These are phyloP conservation scores for Plectus sambesii DNA, from an alignment of 1,140 invertebrate species.

Conservation along the genomic window DNA sequence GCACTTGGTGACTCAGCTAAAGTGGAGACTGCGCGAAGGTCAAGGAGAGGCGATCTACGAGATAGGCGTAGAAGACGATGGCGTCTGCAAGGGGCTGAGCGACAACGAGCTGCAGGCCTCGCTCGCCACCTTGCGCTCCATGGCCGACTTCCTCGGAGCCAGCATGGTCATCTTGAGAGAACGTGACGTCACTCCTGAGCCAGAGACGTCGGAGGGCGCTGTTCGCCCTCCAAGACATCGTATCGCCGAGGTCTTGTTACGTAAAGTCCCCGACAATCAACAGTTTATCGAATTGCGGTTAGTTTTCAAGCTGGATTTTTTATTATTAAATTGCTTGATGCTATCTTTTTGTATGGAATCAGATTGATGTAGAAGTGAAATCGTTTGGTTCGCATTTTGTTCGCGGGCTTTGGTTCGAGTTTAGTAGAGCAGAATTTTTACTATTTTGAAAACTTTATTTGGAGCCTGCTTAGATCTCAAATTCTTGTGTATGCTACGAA, in stretches of 20 bases:
- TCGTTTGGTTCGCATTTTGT: no score
- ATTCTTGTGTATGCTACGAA: no score
- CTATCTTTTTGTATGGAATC: no score
- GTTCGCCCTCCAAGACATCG: no score
- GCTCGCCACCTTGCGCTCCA: conserved; percentile 65
- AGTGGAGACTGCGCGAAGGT: conserved; percentile 52
- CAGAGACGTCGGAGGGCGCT: conserved; percentile 51
- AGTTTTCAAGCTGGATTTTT: conserved; percentile 9
- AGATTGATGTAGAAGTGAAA: no score
- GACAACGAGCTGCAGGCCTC: conserved; percentile 65
- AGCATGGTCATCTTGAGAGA: conserved; percentile 47
- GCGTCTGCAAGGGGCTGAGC: conserved; percentile 45
- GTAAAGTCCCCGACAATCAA: conserved; percentile 81
- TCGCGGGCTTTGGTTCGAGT: no score
- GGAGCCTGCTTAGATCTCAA: no score
- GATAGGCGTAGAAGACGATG: conserved; percentile 86
- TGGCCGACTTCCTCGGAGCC: conserved; percentile 72
- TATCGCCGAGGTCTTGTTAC: conserved; percentile 78
- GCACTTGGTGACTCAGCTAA: conserved; percentile 53
- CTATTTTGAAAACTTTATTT: no score
- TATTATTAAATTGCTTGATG: conserved; percentile 4
- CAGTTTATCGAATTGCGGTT: conserved; percentile 53
- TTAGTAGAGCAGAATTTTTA: no score
- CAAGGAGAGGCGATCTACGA: conserved; percentile 86
- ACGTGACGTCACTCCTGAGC: conserved; percentile 51